Evolutionary conservation across 2,113 vertebrate species (phyloP), one percentile per base, ranked within the genome.

Genomic region (Thunnus maccoyii): DNA sequence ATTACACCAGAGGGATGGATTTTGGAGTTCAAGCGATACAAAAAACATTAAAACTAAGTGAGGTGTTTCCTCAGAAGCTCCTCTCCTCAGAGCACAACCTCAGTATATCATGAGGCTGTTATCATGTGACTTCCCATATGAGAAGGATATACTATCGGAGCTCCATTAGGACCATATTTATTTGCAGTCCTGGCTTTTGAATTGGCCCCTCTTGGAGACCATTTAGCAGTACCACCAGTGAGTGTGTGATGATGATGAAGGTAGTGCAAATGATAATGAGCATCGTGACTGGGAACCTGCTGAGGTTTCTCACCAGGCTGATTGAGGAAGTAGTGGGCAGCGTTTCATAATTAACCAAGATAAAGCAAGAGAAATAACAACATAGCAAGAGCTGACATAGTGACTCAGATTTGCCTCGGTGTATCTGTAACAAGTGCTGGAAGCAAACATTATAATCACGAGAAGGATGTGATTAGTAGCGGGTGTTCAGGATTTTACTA

Each of bases 261-360:
- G 22, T 27, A 62, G 74, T 69, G 88, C 52, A 51, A 72, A 78
- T 25, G 64, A 77, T 94, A 74, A 93, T 88, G 76, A 86, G 75
- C 52, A 30, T 78, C 20, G 11, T 72, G 72, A 80, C 64, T 65
- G 67, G 32, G n/a, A 80, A 69, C 58, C 60, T 73, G 83, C 83
- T 85, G 82, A 81, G 76, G 61, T 65, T 82, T 77, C 56, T 76
- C 13, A 46, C 25, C 17, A n/a, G 41, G 60, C 58, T 60, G 46
- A 77, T 44, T 72, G 41, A 68, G 46, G 52, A 47, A 46, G 50
- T 12, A 20, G 70, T 32, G 50, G 71, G 32, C 41, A 22, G 75
- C 27, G 3, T 67, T 57, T 73, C 10, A n/a, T 60, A 32, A 75
- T 41, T 63, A 36, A 66, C 20, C 25, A 22, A 71, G 64, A 74